Percentiles rank a stretch among this genome's conserved stretches.
phyloP scores from a whole-genome alignment of 2,888 invertebrate genomes.

The Ceratothoa steindachneri region DNA sequence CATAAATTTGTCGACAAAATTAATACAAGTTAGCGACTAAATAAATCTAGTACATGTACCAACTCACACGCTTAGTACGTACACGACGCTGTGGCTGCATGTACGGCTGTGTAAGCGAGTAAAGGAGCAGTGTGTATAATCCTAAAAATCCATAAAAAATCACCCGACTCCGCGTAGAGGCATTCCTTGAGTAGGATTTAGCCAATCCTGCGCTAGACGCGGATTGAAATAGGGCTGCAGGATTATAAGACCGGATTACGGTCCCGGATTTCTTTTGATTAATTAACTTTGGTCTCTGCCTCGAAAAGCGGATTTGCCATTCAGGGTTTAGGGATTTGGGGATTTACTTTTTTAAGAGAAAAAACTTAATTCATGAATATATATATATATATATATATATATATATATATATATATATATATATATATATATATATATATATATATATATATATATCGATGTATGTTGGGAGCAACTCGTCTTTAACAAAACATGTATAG shows the following conservation, averaged over 20 bases:
- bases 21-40: too few species aligned
- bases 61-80: too few species aligned
- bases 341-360: slow-evolving; percentile 15
- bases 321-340: slow-evolving; percentile 29
- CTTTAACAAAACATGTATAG: too few species aligned
- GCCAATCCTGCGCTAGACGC: slow-evolving; percentile 26
- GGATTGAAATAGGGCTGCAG: slow-evolving; percentile 30
- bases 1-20: too few species aligned
- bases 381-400: slow-evolving; percentile 9
- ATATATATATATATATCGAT: too few species aligned
- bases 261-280: slow-evolving; percentile 44
- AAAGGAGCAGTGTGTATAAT: too few species aligned
- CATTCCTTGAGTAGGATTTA: slow-evolving; percentile 17
- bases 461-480: too few species aligned
- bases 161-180: background rate
- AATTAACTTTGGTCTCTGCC: slow-evolving; percentile 44
- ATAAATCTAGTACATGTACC: too few species aligned
- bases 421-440: slow-evolving; percentile 27
- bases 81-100: too few species aligned
- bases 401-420: slow-evolving; percentile 17
- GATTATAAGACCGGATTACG: slow-evolving; percentile 34
- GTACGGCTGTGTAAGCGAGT: too few species aligned
- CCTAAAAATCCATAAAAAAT: background rate
- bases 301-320: slow-evolving; percentile 35
- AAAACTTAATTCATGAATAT: slow-evolving; percentile 6